A percentile compares a stretch with the other conserved stretches of the same genome.
Evolutionary conservation across 2,888 invertebrate genomes (phyloP).

Genomic region (Globia sparganii): DNA sequence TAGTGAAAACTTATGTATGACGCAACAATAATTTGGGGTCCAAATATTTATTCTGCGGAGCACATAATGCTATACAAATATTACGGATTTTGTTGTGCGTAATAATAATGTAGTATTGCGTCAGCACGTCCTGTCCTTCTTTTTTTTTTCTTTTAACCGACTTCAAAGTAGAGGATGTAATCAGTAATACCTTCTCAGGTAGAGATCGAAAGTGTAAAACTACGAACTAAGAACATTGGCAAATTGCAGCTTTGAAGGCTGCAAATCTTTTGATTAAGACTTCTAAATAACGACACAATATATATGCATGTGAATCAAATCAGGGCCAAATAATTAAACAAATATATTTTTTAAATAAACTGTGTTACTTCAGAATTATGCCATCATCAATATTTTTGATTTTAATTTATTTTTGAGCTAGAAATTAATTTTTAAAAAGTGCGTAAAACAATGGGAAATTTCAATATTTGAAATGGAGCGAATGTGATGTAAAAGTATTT

Average conservation of each 20-base stretch:
- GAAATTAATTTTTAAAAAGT: no score
- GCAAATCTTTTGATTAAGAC: neutral
- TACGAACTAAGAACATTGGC: no score
- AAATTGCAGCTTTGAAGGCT: neutral
- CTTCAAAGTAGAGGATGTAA: neutral
- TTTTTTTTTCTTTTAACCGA: constrained; percentile 18
- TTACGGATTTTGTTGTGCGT: constrained; percentile 37
- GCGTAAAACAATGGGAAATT: no score
- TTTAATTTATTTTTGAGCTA: no score
- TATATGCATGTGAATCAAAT: no score
- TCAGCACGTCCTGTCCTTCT: constrained; percentile 3
- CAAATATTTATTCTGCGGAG: constrained; percentile 52
- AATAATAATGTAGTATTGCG: constrained; percentile 30
- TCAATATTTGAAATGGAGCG: no score
- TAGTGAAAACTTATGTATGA: constrained; percentile 46
- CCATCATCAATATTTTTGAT: no score
- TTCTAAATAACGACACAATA: neutral
- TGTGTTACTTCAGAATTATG: no score
- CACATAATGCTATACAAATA: constrained; percentile 54
- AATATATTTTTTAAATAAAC: no score
- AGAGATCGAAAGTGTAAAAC: neutral
- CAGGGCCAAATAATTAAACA: no score
- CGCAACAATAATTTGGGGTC: constrained; percentile 54
- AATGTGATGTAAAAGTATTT: no score
- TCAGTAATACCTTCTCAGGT: neutral